Conservation (phyloP, 2,888 invertebrate genomes). For the Sinelater perroti region DNA sequence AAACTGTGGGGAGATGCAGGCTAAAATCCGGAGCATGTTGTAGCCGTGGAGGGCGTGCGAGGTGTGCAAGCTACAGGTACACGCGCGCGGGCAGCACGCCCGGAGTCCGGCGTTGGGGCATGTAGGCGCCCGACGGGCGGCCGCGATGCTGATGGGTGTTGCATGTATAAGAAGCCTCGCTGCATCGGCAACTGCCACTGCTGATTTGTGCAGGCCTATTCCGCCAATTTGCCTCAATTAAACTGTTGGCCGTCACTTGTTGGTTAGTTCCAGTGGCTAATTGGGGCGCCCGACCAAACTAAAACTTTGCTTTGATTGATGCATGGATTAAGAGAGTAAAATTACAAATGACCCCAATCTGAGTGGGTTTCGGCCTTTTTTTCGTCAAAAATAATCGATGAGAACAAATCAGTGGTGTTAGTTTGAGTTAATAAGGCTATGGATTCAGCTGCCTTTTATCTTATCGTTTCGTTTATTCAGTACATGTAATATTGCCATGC, state of each 20-base stretch:
- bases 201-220: slow-evolving; percentile 51
- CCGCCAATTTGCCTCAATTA: slow-evolving; percentile 54
- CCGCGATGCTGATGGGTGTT: slow-evolving; percentile 53
- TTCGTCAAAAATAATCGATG: neutral
- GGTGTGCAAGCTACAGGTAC: slow-evolving; percentile 41
- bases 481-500: too few species aligned
- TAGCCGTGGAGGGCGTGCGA: slow-evolving; percentile 33
- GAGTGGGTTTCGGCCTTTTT: slow-evolving; percentile 14
- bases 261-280: slow-evolving; percentile 32
- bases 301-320: too few species aligned
- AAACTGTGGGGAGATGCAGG: slow-evolving; percentile 38
- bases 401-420: slow-evolving; percentile 6
- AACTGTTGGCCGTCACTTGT: slow-evolving; percentile 33
- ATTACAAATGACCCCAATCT: slow-evolving; percentile 63
- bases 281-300: too few species aligned
- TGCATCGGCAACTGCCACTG: slow-evolving; percentile 44
- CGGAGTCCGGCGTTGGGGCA: slow-evolving; percentile 35
- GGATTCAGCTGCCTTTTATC: slow-evolving; percentile 4
- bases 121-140: slow-evolving; percentile 41
- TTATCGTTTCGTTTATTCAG: too few species aligned
- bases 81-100: slow-evolving; percentile 25
- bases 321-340: too few species aligned
- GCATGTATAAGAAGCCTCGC: slow-evolving; percentile 42
- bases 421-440: slow-evolving; percentile 9
- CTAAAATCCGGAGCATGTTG: slow-evolving; percentile 35